These are phyloP conservation scores for Steinernema khuongi DNA, from an alignment of 1,140 invertebrate species.

Conservation along the genomic window DNA sequence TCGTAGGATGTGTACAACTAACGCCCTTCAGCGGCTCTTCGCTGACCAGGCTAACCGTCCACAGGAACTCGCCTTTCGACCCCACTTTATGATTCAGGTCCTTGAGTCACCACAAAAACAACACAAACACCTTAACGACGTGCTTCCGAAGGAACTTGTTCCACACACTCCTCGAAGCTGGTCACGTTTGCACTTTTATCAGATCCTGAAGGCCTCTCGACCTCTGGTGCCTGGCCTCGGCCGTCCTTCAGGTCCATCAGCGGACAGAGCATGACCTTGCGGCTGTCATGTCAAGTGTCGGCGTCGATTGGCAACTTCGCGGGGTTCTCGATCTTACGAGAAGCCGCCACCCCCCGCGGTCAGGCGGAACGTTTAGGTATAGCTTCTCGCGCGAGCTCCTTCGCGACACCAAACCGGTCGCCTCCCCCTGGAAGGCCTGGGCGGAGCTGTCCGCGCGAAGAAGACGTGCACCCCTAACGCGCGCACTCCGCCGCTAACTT, in stretches of 20 bases:
- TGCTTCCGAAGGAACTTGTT: too few species aligned
- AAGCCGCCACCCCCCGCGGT: background rate
- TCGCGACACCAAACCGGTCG: constrained; percentile 5
- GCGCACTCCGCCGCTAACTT: background rate
- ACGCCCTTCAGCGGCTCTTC: too few species aligned
- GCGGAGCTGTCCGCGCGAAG: background rate
- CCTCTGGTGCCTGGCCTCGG: background rate
- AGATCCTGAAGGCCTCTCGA: too few species aligned
- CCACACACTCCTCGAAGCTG: background rate
- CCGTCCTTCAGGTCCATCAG: too few species aligned
- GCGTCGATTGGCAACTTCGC: too few species aligned
- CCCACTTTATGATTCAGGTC: too few species aligned
- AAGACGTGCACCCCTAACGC: constrained; percentile 3
- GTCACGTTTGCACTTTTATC: constrained; percentile 10
- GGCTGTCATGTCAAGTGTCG: too few species aligned
- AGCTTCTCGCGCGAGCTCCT: background rate
- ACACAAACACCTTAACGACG: background rate
- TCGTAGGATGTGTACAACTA: too few species aligned
- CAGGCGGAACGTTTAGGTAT: background rate
- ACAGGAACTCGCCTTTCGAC: too few species aligned
- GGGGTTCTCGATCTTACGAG: too few species aligned
- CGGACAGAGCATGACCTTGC: too few species aligned
- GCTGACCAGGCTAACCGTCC: too few species aligned
- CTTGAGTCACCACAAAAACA: background rate
- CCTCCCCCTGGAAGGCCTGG: background rate